A percentile compares a stretch with the other conserved stretches of the same genome.
Evolutionary conservation across 2,113 vertebrate species (phyloP).

Genomic region (Cairina moschata): DNA sequence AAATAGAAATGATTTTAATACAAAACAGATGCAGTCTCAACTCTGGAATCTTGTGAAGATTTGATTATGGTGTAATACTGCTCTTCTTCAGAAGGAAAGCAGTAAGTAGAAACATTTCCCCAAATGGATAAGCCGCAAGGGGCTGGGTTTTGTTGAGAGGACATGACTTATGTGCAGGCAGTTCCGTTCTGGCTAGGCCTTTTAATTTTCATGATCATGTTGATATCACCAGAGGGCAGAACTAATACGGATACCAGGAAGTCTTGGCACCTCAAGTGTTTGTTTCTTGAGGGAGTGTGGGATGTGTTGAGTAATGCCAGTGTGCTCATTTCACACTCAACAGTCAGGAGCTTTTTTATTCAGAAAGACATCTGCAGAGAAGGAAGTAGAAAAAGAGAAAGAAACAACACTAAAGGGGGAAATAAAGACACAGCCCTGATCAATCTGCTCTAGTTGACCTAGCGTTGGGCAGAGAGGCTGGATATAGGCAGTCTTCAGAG

Average conservation of each 20-base stretch:
- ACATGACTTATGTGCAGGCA: not conserved
- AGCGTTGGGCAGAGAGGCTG: not conserved
- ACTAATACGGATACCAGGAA: not conserved
- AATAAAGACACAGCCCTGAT: not conserved
- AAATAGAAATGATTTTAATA: not conserved
- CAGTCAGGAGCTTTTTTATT: not conserved
- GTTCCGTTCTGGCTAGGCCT: not conserved
- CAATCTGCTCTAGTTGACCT: not conserved
- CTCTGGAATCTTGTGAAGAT: not conserved
- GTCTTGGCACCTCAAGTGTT: not conserved
- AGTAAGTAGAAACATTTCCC: not conserved
- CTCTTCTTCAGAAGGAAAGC: not conserved
- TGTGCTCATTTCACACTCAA: not conserved
- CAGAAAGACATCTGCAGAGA: not conserved
- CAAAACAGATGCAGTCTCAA: not conserved
- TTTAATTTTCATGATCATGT: rapidly evolving
- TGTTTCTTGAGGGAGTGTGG: not conserved
- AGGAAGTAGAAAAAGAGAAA: not conserved
- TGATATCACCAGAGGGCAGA: not conserved
- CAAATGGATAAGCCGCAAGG: not conserved
- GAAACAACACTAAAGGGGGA: not conserved
- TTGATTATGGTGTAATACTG: not conserved
- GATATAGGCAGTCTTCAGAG: not conserved
- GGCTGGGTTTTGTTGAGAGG: not conserved
- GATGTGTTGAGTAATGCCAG: not conserved